Conservation (phyloP, 2,888 invertebrate species). For the Spisula solida region DNA sequence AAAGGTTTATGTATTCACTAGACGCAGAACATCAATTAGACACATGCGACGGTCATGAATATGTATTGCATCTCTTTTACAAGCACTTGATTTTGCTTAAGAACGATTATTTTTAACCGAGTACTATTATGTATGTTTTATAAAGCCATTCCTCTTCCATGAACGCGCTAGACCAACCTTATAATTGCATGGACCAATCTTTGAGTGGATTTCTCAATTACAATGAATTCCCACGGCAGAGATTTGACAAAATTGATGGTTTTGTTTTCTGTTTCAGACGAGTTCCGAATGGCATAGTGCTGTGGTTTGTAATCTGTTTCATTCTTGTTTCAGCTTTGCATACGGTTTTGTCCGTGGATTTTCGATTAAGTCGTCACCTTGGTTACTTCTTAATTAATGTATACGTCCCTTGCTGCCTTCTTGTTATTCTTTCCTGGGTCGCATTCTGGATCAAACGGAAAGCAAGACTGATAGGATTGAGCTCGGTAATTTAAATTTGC, state of each 20-base stretch:
- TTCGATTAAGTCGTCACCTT: conserved; percentile 96
- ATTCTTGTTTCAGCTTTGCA: conserved; percentile 72
- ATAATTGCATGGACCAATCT: background rate
- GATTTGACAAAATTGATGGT: background rate
- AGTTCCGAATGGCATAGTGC: no score
- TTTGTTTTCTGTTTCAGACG: background rate
- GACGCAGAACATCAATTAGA: conserved; percentile 11
- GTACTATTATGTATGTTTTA: conserved; percentile 2
- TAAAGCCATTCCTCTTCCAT: background rate
- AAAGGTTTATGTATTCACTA: background rate
- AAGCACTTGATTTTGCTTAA: background rate
- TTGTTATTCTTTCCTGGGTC: conserved; percentile 98
- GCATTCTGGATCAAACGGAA: conserved; percentile 99
- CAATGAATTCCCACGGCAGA: background rate
- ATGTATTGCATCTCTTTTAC: background rate
- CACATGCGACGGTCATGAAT: background rate
- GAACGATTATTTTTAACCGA: background rate
- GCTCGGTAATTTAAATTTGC: conserved; percentile 89
- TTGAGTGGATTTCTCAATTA: background rate
- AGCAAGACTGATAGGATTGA: conserved; percentile 96
- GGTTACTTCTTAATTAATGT: conserved; percentile 98
- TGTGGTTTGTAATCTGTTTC: background rate
- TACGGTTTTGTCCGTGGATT: conserved; percentile 96
- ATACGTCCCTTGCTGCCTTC: conserved; percentile 97
- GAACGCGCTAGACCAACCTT: background rate